These are phyloP conservation scores for Pterostichus niger DNA, from an alignment of 2,888 invertebrate species.

Conservation along the genomic window DNA sequence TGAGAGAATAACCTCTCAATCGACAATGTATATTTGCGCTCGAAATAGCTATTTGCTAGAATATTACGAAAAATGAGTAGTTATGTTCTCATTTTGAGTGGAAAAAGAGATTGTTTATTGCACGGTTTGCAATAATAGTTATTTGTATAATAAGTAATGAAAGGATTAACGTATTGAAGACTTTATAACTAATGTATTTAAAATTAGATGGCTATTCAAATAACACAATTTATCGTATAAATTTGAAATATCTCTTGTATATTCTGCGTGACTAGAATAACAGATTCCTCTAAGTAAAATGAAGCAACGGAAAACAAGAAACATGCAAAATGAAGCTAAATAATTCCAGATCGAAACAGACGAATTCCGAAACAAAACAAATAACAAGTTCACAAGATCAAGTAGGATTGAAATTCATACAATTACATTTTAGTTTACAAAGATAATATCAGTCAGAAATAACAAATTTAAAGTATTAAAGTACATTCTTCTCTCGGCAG, in stretches of 20 bases:
- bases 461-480: neutral
- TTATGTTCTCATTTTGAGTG: too few species aligned
- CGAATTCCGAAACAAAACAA: constrained; percentile 27
- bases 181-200: too few species aligned
- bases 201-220: too few species aligned
- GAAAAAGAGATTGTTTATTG: too few species aligned
- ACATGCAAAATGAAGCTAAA: neutral
- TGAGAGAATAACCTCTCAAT: too few species aligned
- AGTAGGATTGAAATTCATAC: constrained; percentile 12
- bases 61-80: too few species aligned
- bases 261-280: neutral
- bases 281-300: constrained; percentile 26
- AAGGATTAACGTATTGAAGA: too few species aligned
- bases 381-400: neutral
- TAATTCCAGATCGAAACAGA: constrained; percentile 12
- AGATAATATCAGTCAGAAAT: constrained; percentile 1
- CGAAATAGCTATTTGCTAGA: too few species aligned
- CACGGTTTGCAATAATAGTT: too few species aligned
- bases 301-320: neutral
- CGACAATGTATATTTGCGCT: too few species aligned
- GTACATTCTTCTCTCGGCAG: too few species aligned
- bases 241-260: constrained; percentile 1
- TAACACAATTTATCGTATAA: neutral
- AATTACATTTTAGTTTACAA: constrained; percentile 27
- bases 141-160: too few species aligned